A percentile compares a stretch with the other conserved stretches of the same genome.
Conservation (phyloP, 2,113 vertebrate genomes). For the Galbula dea region DNA sequence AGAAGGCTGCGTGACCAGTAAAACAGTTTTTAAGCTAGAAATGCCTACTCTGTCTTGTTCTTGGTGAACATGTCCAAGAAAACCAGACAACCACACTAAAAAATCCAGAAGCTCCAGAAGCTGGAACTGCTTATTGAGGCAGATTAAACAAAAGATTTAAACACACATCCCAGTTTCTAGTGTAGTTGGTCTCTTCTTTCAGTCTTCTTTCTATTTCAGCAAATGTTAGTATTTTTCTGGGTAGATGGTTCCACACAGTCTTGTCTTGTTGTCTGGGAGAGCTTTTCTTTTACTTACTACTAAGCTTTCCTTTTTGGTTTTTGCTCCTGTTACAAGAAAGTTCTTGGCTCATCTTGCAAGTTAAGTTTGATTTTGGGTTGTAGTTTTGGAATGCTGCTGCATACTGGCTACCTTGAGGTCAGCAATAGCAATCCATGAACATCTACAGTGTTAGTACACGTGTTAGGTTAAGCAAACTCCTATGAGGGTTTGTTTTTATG, state of each 20-base stretch:
- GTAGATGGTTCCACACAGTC: not conserved
- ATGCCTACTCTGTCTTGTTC: not conserved
- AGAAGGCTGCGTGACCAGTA: not conserved
- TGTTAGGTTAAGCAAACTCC: not conserved
- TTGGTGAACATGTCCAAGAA: not conserved
- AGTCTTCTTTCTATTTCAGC: not conserved
- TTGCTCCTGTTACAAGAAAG: not conserved
- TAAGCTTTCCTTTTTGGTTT: not conserved
- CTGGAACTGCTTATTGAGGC: not conserved
- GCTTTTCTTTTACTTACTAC: not conserved
- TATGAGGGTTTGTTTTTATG: not conserved
- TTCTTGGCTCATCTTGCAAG: not conserved
- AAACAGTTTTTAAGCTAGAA: not conserved
- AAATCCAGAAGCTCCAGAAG: not conserved
- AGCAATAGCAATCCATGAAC: not conserved
- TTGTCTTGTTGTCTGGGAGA: not conserved
- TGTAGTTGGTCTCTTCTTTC: not conserved
- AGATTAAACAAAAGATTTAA: not conserved
- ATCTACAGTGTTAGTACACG: accelerated
- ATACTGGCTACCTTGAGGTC: not conserved
- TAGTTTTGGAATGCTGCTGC: accelerated
- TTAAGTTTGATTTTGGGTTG: not conserved
- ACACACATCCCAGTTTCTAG: not conserved
- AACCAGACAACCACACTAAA: not conserved
- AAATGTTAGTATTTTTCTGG: not conserved